Evolutionary conservation across 2,888 invertebrate genomes (phyloP).

Genomic region (Eupithecia subumbrata): DNA sequence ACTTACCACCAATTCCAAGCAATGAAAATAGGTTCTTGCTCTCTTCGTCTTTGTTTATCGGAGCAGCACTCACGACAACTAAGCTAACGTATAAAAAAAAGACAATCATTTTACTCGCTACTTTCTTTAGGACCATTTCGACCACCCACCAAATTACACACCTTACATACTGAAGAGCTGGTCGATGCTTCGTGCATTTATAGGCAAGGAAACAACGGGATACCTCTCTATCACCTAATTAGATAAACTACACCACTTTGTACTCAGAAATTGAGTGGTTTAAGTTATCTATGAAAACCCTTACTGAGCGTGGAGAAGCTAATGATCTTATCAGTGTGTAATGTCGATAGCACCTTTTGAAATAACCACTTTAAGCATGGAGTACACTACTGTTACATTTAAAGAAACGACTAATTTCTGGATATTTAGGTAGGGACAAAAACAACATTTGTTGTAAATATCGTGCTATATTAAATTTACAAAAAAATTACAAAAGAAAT

Average conservation of each 20-base stretch:
- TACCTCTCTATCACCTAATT: constrained; percentile 65
- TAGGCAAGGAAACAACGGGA: constrained; percentile 55
- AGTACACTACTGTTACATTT: too few relatives aligned
- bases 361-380: constrained; percentile 20
- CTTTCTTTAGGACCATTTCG: constrained; percentile 33
- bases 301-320: constrained; percentile 56
- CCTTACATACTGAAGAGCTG: constrained; percentile 45
- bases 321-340: constrained; percentile 37
- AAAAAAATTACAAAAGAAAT: constrained; percentile 83
- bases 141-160: constrained; percentile 43
- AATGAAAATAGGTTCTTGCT: constrained; percentile 39
- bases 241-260: constrained; percentile 59
- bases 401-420: not conserved
- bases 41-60: constrained; percentile 49
- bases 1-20: constrained; percentile 40
- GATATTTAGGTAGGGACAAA: constrained; percentile 27
- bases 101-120: constrained; percentile 38
- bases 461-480: constrained; percentile 84
- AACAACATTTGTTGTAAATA: constrained; percentile 75
- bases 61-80: constrained; percentile 48
- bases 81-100: constrained; percentile 41
- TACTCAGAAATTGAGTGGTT: constrained; percentile 63
- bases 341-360: constrained; percentile 37
- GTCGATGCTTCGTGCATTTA: constrained; percentile 48
- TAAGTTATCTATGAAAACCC: constrained; percentile 61